Evolutionary conservation across 2,888 invertebrate genomes (phyloP).

Genomic region (Vesta saturnalis): DNA sequence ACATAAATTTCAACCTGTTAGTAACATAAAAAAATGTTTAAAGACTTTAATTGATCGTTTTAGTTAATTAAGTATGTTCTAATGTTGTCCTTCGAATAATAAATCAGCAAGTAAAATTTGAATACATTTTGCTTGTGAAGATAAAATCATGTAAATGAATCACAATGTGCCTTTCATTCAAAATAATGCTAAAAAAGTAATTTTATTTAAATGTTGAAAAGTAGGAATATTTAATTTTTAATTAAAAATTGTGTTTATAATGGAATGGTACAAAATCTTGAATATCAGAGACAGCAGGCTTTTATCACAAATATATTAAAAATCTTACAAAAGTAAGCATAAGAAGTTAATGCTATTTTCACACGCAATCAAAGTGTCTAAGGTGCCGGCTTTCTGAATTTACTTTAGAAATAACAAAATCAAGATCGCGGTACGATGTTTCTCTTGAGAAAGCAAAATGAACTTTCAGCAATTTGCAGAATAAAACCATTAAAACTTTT

Average conservation of each 20-base stretch:
- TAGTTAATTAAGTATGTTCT: no score
- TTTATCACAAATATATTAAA: constrained; percentile 25
- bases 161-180: no score
- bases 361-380: constrained; percentile 35
- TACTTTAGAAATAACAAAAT: constrained; percentile 32
- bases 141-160: no score
- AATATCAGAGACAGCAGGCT: constrained; percentile 19
- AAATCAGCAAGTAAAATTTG: no score
- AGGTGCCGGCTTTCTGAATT: constrained; percentile 30
- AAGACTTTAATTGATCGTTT: no score
- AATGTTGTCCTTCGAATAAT: no score
- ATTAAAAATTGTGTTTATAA: background rate
- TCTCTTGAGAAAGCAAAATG: constrained; percentile 22
- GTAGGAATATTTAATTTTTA: background rate
- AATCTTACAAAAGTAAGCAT: constrained; percentile 23
- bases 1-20: no score
- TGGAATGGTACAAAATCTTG: background rate
- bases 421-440: constrained; percentile 22
- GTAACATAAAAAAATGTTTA: no score
- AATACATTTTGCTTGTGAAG: no score
- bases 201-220: background rate
- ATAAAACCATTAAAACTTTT: constrained; percentile 35
- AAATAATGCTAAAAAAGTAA: no score
- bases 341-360: constrained; percentile 33
- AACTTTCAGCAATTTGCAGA: constrained; percentile 31